These are phyloP conservation scores for Urocolius indicus DNA, from an alignment of 2,113 vertebrate genomes.

Conservation along the genomic window DNA sequence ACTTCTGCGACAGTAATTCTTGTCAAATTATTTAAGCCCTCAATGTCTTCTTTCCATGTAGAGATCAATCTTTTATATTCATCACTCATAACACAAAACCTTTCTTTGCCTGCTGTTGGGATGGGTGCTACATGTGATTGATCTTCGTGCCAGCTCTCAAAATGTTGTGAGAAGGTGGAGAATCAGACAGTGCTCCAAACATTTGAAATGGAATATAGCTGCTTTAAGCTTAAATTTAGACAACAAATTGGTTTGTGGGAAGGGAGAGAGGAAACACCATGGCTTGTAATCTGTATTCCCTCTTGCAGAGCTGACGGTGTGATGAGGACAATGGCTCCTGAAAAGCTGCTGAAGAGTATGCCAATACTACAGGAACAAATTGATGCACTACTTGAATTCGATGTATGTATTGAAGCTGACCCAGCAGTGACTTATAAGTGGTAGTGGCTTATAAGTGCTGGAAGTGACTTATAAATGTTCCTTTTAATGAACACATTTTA, in stretches of 20 bases:
- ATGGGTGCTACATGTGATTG: background rate
- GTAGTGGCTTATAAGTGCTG: background rate
- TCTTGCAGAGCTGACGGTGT: conserved; percentile 90
- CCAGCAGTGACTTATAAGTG: background rate
- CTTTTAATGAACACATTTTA: background rate
- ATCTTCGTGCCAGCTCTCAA: background rate
- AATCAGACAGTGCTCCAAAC: background rate
- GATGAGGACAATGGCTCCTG: conserved; percentile 95
- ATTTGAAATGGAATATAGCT: background rate
- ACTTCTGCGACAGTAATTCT: background rate
- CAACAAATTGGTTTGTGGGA: background rate
- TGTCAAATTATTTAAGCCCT: background rate
- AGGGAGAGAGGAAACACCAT: background rate
- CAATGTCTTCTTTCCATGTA: background rate
- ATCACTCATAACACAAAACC: background rate
- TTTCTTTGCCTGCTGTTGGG: background rate
- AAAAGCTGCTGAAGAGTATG: conserved; percentile 98
- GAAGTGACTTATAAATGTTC: background rate
- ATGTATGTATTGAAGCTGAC: conserved; percentile 82
- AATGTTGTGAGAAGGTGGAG: background rate
- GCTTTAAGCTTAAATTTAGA: background rate
- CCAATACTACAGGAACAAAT: conserved; percentile 95
- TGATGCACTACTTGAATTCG: conserved; percentile 95
- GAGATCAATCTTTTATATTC: background rate
- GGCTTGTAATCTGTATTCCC: conserved; percentile 10